These are phyloP conservation scores for Seira ritae DNA, from an alignment of 2,888 invertebrate species.

Conservation along the genomic window DNA sequence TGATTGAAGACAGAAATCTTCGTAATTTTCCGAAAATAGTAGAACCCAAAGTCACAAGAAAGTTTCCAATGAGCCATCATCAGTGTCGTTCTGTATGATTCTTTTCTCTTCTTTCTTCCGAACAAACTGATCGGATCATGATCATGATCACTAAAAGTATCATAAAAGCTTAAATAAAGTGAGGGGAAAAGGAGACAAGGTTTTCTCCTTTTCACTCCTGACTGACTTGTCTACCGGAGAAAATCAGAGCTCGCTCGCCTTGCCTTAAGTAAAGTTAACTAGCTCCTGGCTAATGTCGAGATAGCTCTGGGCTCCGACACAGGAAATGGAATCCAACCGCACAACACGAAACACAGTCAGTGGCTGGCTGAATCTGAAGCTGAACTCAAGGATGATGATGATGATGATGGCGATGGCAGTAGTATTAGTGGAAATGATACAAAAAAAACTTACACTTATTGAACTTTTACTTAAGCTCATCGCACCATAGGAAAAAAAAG, in stretches of 20 bases:
- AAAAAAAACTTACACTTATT: conserved; percentile 46
- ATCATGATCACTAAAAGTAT: neutral
- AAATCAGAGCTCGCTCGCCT: conserved; percentile 59
- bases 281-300: neutral
- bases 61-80: too few species aligned
- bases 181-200: conserved; percentile 60
- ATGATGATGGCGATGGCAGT: neutral
- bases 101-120: too few species aligned
- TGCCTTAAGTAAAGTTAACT: neutral
- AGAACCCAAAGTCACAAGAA: too few species aligned
- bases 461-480: conserved; percentile 57
- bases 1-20: too few species aligned
- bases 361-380: neutral
- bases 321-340: conserved; percentile 73
- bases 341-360: conserved; percentile 64
- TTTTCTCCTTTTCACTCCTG: conserved; percentile 56
- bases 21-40: too few species aligned
- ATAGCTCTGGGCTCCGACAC: conserved; percentile 33
- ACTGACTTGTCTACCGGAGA: conserved; percentile 52
- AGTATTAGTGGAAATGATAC: neutral
- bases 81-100: too few species aligned
- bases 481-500: conserved; percentile 40
- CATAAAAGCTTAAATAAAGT: conserved; percentile 29
- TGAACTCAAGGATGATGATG: conserved; percentile 7
- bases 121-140: too few species aligned